Percentiles rank a stretch among this genome's conserved stretches.
Evolutionary conservation across 2,113 vertebrate genomes (phyloP).

Genomic region (Corythornis vintsioides): DNA sequence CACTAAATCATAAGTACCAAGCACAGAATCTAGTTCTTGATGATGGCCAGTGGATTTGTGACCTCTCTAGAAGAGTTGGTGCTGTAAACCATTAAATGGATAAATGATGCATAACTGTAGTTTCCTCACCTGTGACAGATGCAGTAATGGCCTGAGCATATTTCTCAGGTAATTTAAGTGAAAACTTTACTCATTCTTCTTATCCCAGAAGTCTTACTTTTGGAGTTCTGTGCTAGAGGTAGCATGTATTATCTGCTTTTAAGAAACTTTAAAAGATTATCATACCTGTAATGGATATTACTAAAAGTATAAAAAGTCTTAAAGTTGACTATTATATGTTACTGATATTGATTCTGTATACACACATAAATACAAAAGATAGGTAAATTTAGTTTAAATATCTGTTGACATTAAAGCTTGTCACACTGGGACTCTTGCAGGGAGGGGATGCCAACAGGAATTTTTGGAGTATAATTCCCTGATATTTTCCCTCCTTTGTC

Average conservation of each 20-base stretch:
- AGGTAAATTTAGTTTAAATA: neutral
- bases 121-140: slow-evolving; percentile 21
- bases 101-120: neutral
- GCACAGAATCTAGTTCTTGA: neutral
- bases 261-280: neutral
- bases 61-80: neutral
- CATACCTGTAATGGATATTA: neutral
- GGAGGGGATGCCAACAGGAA: neutral
- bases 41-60: slow-evolving; percentile 9
- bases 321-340: neutral
- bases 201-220: neutral
- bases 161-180: neutral
- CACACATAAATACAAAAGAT: neutral
- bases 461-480: neutral
- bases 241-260: neutral
- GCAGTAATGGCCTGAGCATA: neutral
- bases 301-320: neutral
- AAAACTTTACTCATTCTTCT: neutral
- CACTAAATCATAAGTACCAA: neutral
- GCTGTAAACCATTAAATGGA: neutral
- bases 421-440: neutral
- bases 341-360: neutral
- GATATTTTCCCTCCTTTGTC: neutral
- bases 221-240: neutral
- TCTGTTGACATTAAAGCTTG: neutral